These are phyloP conservation scores for Rhagoletis zephyria DNA, from an alignment of 1,140 invertebrate species.

Conservation along the genomic window DNA sequence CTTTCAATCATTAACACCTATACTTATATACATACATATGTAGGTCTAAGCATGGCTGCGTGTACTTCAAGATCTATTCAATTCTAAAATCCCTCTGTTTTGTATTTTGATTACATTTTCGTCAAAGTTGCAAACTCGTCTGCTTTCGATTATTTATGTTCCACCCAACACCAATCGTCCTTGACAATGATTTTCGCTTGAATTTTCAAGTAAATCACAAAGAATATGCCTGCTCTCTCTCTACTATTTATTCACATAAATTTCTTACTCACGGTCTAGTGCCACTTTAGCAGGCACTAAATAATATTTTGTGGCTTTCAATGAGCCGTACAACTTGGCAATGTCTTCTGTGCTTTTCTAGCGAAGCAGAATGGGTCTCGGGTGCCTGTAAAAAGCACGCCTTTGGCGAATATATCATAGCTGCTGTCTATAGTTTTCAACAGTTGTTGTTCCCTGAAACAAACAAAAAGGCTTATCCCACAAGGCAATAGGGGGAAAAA, in stretches of 20 bases:
- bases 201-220: not conserved
- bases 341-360: not conserved
- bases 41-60: no score
- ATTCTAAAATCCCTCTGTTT: not conserved
- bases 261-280: conserved; percentile 4
- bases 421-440: not conserved
- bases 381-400: not conserved
- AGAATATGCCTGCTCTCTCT: not conserved
- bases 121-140: not conserved
- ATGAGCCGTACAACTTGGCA: conserved; percentile 22
- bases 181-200: conserved; percentile 31
- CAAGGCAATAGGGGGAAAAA: not conserved
- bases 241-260: not conserved
- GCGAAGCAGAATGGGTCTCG: not conserved
- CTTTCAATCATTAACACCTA: no score
- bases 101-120: no score
- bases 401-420: not conserved
- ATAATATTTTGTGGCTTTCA: conserved; percentile 36
- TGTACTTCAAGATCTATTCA: not conserved
- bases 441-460: not conserved
- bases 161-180: conserved; percentile 36
- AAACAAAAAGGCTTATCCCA: not conserved
- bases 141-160: not conserved
- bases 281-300: conserved; percentile 17
- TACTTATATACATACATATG: no score